These are phyloP conservation scores for Lagopus muta DNA, from an alignment of 2,113 vertebrate genomes.

Conservation along the genomic window DNA sequence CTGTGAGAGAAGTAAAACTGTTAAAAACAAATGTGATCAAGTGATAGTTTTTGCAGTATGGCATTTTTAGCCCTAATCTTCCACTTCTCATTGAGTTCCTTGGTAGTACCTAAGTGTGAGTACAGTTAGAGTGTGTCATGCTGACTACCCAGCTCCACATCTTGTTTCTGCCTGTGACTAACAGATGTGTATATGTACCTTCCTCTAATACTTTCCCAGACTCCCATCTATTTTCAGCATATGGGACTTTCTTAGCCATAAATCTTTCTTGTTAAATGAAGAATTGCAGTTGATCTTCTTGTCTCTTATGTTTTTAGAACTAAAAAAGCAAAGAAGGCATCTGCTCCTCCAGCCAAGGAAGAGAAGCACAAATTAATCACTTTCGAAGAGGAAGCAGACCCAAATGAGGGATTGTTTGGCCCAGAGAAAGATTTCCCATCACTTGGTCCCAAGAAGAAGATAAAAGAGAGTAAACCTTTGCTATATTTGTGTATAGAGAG, in stretches of 20 bases:
- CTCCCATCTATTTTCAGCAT: conserved; percentile 8
- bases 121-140: background rate
- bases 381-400: conserved; percentile 80
- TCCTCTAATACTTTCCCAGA: background rate
- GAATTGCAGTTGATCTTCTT: conserved; percentile 10
- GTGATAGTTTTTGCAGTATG: background rate
- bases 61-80: background rate
- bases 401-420: conserved; percentile 76
- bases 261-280: conserved; percentile 7
- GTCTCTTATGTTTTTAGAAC: conserved; percentile 68
- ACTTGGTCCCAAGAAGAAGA: background rate
- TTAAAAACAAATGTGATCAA: background rate
- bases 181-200: background rate
- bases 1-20: background rate
- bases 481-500: background rate
- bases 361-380: conserved; percentile 68
- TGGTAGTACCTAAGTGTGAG: background rate
- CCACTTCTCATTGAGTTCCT: background rate
- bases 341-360: conserved; percentile 1
- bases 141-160: background rate
- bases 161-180: background rate
- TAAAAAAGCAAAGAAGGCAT: conserved; percentile 75
- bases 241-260: background rate
- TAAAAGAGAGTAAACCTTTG: conserved; percentile 66
- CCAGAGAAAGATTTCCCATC: conserved; percentile 34